A percentile compares a stretch with the other conserved stretches of the same genome.
phyloP scores from a whole-genome alignment of 2,113 vertebrate genomes.

The Ceratotherium simum region DNA sequence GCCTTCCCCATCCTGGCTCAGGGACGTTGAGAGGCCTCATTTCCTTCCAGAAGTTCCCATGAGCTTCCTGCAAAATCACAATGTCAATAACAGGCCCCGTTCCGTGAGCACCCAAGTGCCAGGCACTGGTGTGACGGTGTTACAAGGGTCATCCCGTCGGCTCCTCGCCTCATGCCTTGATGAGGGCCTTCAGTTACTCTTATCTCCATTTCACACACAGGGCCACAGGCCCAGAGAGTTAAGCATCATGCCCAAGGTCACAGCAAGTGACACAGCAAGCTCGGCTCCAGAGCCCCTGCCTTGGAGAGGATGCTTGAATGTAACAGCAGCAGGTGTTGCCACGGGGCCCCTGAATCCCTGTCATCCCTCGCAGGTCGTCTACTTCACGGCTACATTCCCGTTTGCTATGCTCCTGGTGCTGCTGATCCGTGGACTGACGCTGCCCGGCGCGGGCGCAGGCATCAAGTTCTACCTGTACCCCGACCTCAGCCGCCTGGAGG shows the following conservation, averaged over 20 bases:
- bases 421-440: constrained; percentile 96
- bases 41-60: background rate
- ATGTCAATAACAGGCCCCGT: accelerated
- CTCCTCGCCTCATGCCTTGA: background rate
- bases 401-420: constrained; percentile 98
- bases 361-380: constrained; percentile 88
- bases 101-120: too few species aligned
- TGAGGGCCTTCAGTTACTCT: background rate
- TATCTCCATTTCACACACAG: background rate
- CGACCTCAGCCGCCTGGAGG: constrained; percentile 93
- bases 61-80: background rate
- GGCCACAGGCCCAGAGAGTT: background rate
- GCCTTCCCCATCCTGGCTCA: background rate
- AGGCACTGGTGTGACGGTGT: background rate
- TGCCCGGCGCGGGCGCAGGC: constrained; percentile 96
- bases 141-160: accelerated
- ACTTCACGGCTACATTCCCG: constrained; percentile 98
- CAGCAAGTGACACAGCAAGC: background rate
- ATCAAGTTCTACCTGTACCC: constrained; percentile 99
- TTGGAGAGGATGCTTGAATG: accelerated
- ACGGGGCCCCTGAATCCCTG: accelerated
- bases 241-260: accelerated
- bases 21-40: background rate
- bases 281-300: background rate
- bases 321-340: background rate